Base-by-base conservation (phyloP, 2,113 vertebrate genomes). In the Sebastes fasciatus region DNA sequence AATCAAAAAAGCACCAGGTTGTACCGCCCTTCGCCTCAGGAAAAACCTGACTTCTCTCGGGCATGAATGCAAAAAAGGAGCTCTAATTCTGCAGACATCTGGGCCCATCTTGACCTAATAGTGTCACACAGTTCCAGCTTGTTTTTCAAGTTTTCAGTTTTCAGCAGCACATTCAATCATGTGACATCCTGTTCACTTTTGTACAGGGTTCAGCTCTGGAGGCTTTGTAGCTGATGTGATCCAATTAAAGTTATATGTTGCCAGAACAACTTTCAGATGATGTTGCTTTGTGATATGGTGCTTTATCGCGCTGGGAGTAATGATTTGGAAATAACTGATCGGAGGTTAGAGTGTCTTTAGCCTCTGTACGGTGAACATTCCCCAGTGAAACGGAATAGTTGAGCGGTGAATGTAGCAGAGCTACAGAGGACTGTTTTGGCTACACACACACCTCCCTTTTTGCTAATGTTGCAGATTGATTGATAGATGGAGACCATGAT, bases 111-210 rank as follows among this genome's bases (percentile, higher is more conserved):
- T 71, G 60, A 70, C 72, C 46, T 55, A 40, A 73, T 13, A 55
- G 6, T 9, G 4, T 66, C 52, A 48, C 57, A 67, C 52, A 64
- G 57, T 46, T 45, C 5, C 57, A 63, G 48, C 58, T 52, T 67
- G 17, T 68, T 51, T 51, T 51, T 51, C 14, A 51, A 51, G 49
- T 16, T 52, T 52, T 17, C 14, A 16, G 26, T 34, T 74, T 65
- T 69, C 57, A 74, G 66, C 51, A 77, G 10, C 34, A 54, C 67
- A 79, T 69, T 34, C 34, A 34, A 34, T 87, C 75, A 88, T 84
- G 87, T 86, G 83, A 82, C 75, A 83, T 74, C 46, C 34, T 80
- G 45, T 48, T 78, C 48, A 19, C 13, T 55, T 61, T n/a, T 65
- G 40, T 16, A 60, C 13, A 9, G 13, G 3, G 9, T 66, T 87